Conservation (phyloP, 2,888 invertebrate species). For the Dioctria rufipes region DNA sequence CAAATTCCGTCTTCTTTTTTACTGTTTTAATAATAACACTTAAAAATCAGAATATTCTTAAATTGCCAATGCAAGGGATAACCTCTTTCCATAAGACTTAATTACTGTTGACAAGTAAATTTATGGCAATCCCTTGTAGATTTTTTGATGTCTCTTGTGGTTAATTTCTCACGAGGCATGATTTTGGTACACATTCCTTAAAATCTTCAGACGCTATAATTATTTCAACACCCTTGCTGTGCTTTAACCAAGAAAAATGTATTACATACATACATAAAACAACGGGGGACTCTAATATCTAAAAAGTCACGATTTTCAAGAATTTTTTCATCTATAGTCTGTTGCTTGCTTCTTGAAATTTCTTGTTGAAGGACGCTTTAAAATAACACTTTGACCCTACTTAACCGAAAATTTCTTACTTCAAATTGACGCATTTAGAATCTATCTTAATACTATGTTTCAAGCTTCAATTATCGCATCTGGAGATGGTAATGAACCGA, state of each 20-base stretch:
- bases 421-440: neutral
- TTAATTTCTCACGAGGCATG: slow-evolving; percentile 29
- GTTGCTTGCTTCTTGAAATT: too few species aligned
- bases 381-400: slow-evolving; percentile 35
- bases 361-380: neutral
- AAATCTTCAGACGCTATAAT: slow-evolving; percentile 38
- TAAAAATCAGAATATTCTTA: too few species aligned
- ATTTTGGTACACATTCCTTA: slow-evolving; percentile 10
- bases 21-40: too few species aligned
- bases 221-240: neutral
- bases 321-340: neutral
- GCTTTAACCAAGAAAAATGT: slow-evolving; percentile 10
- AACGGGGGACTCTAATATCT: neutral
- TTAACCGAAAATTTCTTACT: slow-evolving; percentile 22
- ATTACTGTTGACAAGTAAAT: slow-evolving; percentile 15
- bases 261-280: neutral
- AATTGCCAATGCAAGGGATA: too few species aligned
- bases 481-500: slow-evolving; percentile 10
- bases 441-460: neutral
- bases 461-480: slow-evolving; percentile 34
- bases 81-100: slow-evolving; percentile 8
- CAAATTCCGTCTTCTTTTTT: too few species aligned
- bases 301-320: slow-evolving; percentile 27
- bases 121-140: slow-evolving; percentile 26
- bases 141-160: slow-evolving; percentile 17